Evolutionary conservation across 2,797 vertebrate species (phyloP).

Genomic region (Calcarius lapponicus): DNA sequence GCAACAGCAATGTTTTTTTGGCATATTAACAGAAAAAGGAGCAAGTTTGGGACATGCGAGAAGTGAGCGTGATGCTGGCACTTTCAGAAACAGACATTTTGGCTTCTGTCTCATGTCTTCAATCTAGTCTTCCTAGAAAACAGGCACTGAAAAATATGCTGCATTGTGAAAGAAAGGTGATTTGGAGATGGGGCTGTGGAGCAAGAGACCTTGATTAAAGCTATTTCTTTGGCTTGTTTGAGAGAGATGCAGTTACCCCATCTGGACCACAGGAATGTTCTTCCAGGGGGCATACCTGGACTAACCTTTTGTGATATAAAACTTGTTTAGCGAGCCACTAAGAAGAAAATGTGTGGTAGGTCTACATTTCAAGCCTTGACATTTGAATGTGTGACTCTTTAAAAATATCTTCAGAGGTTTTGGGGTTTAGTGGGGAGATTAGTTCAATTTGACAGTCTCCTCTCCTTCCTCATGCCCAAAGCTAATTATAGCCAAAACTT

Average conservation of each 20-base stretch:
- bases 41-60: background rate
- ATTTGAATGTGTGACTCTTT: background rate
- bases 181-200: background rate
- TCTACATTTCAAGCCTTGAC: background rate
- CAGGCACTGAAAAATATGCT: background rate
- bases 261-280: background rate
- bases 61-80: background rate
- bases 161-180: background rate
- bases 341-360: background rate
- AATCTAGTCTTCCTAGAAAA: background rate
- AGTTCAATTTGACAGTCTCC: background rate
- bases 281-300: background rate
- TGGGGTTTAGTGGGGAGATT: background rate
- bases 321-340: background rate
- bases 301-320: background rate
- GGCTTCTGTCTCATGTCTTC: background rate
- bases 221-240: background rate
- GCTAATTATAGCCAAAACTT: slow-evolving; percentile 21
- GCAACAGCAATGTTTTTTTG: slow-evolving; percentile 27
- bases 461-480: slow-evolving; percentile 6
- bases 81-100: background rate
- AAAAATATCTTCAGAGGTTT: slow-evolving; percentile 18
- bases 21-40: background rate
- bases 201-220: background rate
- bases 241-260: background rate